Evolutionary conservation across 2,113 vertebrate genomes (phyloP).

Genomic region (Saccopteryx bilineata): DNA sequence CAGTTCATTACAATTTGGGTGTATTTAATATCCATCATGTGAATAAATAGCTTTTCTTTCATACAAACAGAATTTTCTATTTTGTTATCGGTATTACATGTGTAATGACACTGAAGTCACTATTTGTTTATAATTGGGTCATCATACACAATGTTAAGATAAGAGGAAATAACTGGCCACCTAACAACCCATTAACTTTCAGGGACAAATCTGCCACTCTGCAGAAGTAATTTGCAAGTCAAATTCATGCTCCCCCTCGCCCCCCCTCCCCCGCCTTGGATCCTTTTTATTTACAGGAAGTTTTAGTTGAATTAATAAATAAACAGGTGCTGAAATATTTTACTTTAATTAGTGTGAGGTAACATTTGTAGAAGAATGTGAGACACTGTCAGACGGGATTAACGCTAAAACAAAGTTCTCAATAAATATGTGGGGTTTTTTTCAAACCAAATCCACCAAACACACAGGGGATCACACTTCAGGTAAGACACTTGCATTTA

Average conservation of each 20-base stretch:
- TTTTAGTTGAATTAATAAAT: constrained; percentile 84
- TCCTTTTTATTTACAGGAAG: constrained; percentile 82
- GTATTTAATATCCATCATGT: background rate
- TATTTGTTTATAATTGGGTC: constrained; percentile 77
- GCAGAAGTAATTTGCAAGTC: constrained; percentile 82
- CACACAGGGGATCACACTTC: constrained; percentile 31
- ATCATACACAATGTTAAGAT: constrained; percentile 67
- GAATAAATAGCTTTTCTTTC: constrained; percentile 52
- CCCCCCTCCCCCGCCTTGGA: background rate
- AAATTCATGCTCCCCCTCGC: constrained; percentile 68
- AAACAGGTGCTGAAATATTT: constrained; percentile 83
- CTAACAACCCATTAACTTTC: constrained; percentile 81
- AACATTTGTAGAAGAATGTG: constrained; percentile 74
- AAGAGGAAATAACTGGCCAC: constrained; percentile 76
- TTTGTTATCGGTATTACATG: constrained; percentile 47
- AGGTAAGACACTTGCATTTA: constrained; percentile 79
- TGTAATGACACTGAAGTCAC: constrained; percentile 61
- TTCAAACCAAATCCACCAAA: constrained; percentile 76
- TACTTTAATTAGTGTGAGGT: constrained; percentile 83
- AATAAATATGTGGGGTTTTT: constrained; percentile 79
- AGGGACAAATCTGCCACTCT: constrained; percentile 70
- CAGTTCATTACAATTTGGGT: constrained; percentile 19
- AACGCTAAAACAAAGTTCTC: constrained; percentile 77
- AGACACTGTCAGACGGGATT: constrained; percentile 78
- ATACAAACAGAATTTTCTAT: background rate